Conservation (phyloP, 1,140 invertebrate species). For the Vanessa atalanta region DNA sequence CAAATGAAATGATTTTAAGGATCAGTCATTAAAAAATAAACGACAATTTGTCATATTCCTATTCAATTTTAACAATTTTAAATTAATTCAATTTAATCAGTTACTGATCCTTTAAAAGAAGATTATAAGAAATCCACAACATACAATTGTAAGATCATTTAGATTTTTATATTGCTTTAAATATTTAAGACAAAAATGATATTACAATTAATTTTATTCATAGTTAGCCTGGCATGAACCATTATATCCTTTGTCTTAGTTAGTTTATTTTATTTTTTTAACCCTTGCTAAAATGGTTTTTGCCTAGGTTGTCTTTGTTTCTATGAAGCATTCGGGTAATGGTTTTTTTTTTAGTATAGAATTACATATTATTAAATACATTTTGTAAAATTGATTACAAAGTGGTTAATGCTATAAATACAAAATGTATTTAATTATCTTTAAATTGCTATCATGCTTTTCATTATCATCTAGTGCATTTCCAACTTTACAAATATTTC, state of each 20-base stretch:
- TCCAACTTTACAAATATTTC: slow-evolving; percentile 30
- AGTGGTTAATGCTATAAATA: not conserved
- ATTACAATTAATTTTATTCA: not conserved
- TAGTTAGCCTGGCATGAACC: slow-evolving; percentile 8
- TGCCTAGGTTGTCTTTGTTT: not conserved
- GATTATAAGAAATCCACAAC: not conserved
- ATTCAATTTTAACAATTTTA: too few relatives aligned
- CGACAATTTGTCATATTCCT: too few relatives aligned
- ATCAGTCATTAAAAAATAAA: not conserved
- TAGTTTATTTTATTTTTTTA: not conserved
- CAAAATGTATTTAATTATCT: slow-evolving; percentile 10
- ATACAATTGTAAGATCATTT: slow-evolving; percentile 5
- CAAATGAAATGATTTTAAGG: slow-evolving; percentile 9
- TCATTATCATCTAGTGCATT: slow-evolving; percentile 40
- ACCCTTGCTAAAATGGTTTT: slow-evolving; percentile 2
- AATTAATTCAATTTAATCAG: not conserved
- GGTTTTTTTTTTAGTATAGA: not conserved
- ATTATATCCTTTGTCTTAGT: slow-evolving; percentile 4
- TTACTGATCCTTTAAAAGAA: slow-evolving; percentile 2
- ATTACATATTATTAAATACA: not conserved
- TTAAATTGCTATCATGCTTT: slow-evolving; percentile 35
- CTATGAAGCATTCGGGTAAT: slow-evolving; percentile 2
- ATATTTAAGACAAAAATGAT: not conserved
- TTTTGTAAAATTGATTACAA: not conserved
- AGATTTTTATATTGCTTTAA: not conserved